Evolutionary conservation across 2,113 vertebrate genomes (phyloP).

Genomic region (Melospiza melodia): DNA sequence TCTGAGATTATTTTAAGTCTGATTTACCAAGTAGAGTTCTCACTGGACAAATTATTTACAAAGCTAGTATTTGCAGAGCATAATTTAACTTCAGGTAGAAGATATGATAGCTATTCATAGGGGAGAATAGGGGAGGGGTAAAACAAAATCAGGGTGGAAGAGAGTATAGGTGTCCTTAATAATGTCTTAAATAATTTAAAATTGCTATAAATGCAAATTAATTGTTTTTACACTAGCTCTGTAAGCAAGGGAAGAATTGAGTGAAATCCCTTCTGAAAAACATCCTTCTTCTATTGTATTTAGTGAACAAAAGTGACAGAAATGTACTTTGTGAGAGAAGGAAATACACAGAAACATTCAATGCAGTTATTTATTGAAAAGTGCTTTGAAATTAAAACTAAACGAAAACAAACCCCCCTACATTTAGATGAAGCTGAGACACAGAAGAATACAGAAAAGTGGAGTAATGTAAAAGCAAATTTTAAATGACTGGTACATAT

Average conservation of each 20-base stretch:
- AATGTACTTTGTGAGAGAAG: neutral
- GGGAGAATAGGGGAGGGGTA: neutral
- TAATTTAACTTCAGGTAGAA: neutral
- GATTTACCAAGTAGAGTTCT: neutral
- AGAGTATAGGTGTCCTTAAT: neutral
- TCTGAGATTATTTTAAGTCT: neutral
- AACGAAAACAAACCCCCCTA: neutral
- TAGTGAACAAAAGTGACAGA: neutral
- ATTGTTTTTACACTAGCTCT: neutral
- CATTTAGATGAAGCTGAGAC: neutral
- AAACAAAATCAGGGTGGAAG: neutral
- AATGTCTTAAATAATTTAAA: neutral
- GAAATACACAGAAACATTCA: neutral
- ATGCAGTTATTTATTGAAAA: neutral
- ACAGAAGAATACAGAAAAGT: neutral
- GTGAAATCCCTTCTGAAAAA: conserved; percentile 5
- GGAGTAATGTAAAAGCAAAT: neutral
- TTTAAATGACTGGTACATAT: neutral
- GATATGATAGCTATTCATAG: neutral
- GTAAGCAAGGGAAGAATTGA: neutral
- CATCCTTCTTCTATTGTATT: neutral
- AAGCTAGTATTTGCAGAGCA: neutral
- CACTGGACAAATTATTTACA: neutral
- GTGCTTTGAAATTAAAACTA: neutral
- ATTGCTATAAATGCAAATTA: neutral